Base-by-base conservation (phyloP, 92 coral and sea anemone genomes). In the Anthopleura xanthogrammica region DNA sequence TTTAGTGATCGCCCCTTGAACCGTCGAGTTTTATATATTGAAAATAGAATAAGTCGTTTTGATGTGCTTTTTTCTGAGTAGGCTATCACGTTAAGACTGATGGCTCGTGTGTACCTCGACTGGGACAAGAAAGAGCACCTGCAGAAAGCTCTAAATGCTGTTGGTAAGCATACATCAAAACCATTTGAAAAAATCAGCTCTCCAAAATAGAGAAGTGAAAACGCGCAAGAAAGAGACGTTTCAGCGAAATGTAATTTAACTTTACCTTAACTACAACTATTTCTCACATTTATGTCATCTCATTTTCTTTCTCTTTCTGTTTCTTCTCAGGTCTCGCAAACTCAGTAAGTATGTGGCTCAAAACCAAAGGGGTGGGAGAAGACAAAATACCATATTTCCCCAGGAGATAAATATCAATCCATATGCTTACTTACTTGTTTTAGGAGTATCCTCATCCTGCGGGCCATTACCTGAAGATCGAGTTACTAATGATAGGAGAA, bases 391-490 rank as follows among this genome's bases (percentile, higher is more conserved):
- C 74, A 1, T 68, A 29, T 75, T 75, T 19, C 1, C 36, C 57
- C 12, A 5, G 2, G 77, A 16, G 54, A 73, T 39, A 1, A 70
- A 70, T 23, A n/a, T 13, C 14, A 12, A 40, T 16, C 52, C 22
- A 41, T 75, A 23, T 83, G 52, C 2, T 65, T 65, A 3, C 36
- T 68, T 29, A 64, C 24, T 0, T 64, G 17, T 68, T 29, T 68
- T 41, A 96, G 99, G 99, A 94, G 76, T 83, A 89, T 71, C 87
- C 94, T 16, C 99, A 96, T 76, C 99, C 99, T 65, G 98, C 99
- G 76, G 99, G 99, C 40, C 93, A 95, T 19, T 96, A 96, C 76
- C 89, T 96, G 13, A 96, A 96, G 85, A 92, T 95, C 23, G 95
- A 96, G 82, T 78, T 96, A 20, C 88, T 96, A 76, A 82, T 94